Percentiles rank a stretch among this genome's conserved stretches.
Evolutionary conservation across 2,888 invertebrate species (phyloP).

Genomic region (Emesis furor): DNA sequence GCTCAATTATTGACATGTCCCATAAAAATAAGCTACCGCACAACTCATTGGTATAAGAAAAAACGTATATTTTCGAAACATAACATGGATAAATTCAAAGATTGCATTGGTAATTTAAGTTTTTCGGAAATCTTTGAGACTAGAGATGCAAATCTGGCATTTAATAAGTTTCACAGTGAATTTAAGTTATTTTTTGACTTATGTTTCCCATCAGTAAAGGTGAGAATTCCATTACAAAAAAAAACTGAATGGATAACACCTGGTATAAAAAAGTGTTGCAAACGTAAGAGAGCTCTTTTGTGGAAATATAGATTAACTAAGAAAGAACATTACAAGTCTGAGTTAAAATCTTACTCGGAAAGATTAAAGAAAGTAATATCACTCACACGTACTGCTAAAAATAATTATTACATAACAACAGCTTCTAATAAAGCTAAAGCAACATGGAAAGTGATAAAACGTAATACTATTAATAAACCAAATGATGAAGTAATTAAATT

Average conservation of each 20-base stretch:
- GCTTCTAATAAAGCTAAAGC: background rate
- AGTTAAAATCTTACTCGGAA: background rate
- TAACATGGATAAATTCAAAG: background rate
- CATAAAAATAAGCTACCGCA: background rate
- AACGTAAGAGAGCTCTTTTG: background rate
- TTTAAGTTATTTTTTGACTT: background rate
- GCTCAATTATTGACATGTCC: background rate
- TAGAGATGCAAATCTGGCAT: background rate
- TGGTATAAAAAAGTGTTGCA: slow-evolving; percentile 5
- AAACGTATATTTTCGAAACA: background rate
- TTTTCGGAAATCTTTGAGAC: background rate
- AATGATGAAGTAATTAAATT: background rate
- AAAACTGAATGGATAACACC: background rate
- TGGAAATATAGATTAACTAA: background rate
- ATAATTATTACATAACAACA: background rate
- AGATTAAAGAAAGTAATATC: background rate
- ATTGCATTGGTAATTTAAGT: background rate
- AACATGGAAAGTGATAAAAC: background rate
- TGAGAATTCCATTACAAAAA: background rate
- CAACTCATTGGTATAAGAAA: background rate
- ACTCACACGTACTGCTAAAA: background rate
- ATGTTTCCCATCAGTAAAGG: background rate
- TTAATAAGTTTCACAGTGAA: background rate
- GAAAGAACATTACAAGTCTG: background rate
- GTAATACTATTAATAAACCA: background rate